Base-by-base conservation (phyloP, 2,113 vertebrate genomes). In the Macquaria ambigua region DNA sequence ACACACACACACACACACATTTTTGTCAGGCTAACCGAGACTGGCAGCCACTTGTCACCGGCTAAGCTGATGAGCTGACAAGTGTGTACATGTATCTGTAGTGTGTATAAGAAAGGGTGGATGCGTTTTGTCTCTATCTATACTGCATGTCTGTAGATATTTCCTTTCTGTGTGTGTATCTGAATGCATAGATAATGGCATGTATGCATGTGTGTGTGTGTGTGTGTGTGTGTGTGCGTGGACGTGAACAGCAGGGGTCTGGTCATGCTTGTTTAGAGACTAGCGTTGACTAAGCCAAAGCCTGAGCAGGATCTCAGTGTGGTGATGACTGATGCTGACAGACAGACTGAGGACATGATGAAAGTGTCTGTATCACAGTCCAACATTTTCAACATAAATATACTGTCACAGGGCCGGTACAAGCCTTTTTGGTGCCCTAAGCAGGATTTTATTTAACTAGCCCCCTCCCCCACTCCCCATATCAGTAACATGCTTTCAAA, bases 31-130 rank as follows among this genome's bases (percentile, higher is more conserved):
- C 61, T 81, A 67, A 74, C 69, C 16, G 69, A 77, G 58, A 77
- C 77, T 74, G 66, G 48, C 67, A 86, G 67, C 80, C 41, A 74
- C 70, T 82, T 82, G 50, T 88, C 82, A 85, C 50, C 53, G 74
- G 78, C 63, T 84, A 74, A 84, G 68, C 82, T 88, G 77, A 74
- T 55, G 55, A 84, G 68, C 41, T 77, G 61, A 77, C 37, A 39
- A 31, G 66, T 77, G 37, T 73, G 72, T 20, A 18, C 67, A 53
- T 64, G 37, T 52, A 23, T 70, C 55, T 76, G 77, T 43, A 20
- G n/a, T 76, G 58, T 66, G 21, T 52, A n/a, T 61, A 18, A 37
- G 1, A 14, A 14, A 12, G 34, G 15, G 28, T 46, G 8, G 31
- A 21, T 72, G 6, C 15, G 28, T 74, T 56, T 41, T n/a, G 23